Base-by-base conservation (phyloP, 2,113 vertebrate species). In the Catharus bicknelli region DNA sequence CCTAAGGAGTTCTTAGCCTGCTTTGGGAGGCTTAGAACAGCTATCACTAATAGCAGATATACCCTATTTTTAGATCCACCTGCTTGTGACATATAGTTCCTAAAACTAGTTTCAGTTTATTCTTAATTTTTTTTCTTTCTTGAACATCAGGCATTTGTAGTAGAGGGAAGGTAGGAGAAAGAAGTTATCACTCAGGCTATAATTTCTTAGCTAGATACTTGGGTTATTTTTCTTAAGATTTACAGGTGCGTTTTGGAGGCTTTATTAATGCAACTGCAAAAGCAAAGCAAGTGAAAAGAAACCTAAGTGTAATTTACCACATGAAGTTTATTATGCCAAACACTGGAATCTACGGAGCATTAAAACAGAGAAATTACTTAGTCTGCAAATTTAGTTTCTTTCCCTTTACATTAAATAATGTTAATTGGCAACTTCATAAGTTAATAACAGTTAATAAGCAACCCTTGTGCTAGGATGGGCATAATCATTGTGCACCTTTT, bases 21-120 rank as follows among this genome's bases (percentile, higher is more conserved):
- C 69, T 83, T 85, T 27, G 26, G 54, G 26, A 85, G 18, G 38
- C 74, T 90, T 62, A 58, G 67, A 76, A 73, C 36, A 90, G 21
- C 78, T 77, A 19, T 30, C 55, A 55, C 26, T 88, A 90, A 59
- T 12, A 94, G 67, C 13, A 88, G 55, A 83, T 58, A 83, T 9
- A 51, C 6, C 13, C 47, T 80, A 34, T 61, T 87, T 90, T 91
- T 80, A 82, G 75, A 83, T 69, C 59, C 69, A 74, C 9, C 29
- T n/a, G 23, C 43, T 88, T 66, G 21, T 68, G 29, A 90, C 45
- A 77, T 8, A 38, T 0, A 69, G 59, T 92, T 91, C 66, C n/a
- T 51, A 94, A 79, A 94, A 51, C 36, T 51, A 77, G 16, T 59
- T 90, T 83, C 75, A 77, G 20, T 73, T 90, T 90, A 77, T 77